A percentile compares a stretch with the other conserved stretches of the same genome.
Evolutionary conservation across 1,140 invertebrate species (phyloP).

Genomic region (Trachelipus rathkii): DNA sequence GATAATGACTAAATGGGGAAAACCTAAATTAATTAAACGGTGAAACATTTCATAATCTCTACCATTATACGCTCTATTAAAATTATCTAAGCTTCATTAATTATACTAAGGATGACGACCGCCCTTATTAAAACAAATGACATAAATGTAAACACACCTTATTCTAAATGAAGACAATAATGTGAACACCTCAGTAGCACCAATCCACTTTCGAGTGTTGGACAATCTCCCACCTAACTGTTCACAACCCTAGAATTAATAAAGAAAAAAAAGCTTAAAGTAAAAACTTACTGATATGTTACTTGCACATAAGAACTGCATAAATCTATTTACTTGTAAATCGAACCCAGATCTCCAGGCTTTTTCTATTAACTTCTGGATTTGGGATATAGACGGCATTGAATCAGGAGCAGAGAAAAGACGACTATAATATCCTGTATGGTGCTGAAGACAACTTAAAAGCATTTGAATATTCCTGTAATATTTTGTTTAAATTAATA

Average conservation of each 20-base stretch:
- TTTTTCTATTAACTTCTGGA: conserved; percentile 77
- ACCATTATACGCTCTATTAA: too few relatives aligned
- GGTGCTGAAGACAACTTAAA: conserved; percentile 71
- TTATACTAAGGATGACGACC: too few relatives aligned
- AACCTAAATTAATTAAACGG: too few relatives aligned
- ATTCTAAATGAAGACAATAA: conserved; percentile 72
- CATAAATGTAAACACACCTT: conserved; percentile 53
- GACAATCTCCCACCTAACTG: conserved; percentile 73
- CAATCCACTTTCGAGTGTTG: conserved; percentile 88
- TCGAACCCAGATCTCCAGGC: conserved; percentile 87
- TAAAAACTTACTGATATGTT: too few relatives aligned
- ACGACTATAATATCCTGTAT: conserved; percentile 64
- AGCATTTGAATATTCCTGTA: conserved; percentile 84
- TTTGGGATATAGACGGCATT: conserved; percentile 75
- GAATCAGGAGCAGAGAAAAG: conserved; percentile 55
- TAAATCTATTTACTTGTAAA: conserved; percentile 54
- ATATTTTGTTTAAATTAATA: not conserved
- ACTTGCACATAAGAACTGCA: conserved; percentile 7
- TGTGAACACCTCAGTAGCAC: conserved; percentile 78
- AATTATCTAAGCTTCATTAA: too few relatives aligned
- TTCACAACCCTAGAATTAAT: conserved; percentile 62
- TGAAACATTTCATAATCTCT: too few relatives aligned
- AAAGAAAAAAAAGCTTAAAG: not conserved
- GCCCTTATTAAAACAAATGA: too few relatives aligned
- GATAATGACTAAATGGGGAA: too few relatives aligned